Evolutionary conservation across 1,140 invertebrate species (phyloP).

Genomic region (Thaumatotibia leucotreta): DNA sequence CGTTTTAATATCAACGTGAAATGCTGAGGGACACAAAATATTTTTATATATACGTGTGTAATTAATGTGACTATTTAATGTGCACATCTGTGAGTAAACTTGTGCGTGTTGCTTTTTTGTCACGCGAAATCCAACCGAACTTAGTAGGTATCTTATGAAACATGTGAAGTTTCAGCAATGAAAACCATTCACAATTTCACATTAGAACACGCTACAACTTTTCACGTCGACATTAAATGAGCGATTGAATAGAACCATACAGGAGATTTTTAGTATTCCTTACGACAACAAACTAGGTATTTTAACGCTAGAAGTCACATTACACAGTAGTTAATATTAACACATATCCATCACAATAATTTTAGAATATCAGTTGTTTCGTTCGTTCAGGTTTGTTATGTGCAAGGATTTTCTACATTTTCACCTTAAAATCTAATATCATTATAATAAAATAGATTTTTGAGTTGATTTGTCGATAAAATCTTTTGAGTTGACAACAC

Average conservation of each 20-base stretch:
- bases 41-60: background rate
- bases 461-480: conserved; percentile 69
- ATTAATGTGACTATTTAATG: no score
- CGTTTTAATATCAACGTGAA: background rate
- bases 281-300: background rate
- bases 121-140: no score
- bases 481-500: conserved; percentile 69
- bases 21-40: background rate
- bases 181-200: no score
- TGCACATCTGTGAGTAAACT: no score
- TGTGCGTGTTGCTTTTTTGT: no score
- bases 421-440: conserved; percentile 28
- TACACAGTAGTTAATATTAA: conserved; percentile 53
- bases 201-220: background rate
- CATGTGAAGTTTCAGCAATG: no score
- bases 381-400: conserved; percentile 52
- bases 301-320: conserved; percentile 38
- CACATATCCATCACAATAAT: conserved; percentile 74
- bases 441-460: conserved; percentile 60
- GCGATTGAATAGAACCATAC: background rate
- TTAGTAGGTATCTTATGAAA: no score
- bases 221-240: background rate
- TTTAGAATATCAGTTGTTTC: conserved; percentile 75
- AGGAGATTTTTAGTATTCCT: background rate
- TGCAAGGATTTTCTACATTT: conserved; percentile 24